Percentiles rank a stretch among this genome's conserved stretches.
Conservation (phyloP, 1,140 invertebrate species). For the Acromyrmex heyeri region DNA sequence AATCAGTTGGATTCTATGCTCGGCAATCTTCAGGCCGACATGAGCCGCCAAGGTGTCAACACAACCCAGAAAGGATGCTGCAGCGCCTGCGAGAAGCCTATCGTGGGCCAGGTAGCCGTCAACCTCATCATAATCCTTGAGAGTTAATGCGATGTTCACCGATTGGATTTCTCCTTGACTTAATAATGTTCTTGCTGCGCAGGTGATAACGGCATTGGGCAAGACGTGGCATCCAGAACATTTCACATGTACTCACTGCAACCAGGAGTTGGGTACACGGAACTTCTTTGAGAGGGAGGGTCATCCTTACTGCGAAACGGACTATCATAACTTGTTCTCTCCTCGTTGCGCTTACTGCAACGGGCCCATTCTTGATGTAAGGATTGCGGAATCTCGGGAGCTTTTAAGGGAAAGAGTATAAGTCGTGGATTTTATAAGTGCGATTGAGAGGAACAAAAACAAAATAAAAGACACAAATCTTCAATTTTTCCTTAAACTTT, state of each 20-base stretch:
- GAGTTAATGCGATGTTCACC: neutral
- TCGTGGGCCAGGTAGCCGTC: slow-evolving; percentile 95
- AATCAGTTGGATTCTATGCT: slow-evolving; percentile 97
- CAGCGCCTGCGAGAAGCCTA: slow-evolving; percentile 98
- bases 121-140: neutral
- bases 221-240: slow-evolving; percentile 99
- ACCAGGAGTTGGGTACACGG: slow-evolving; percentile 97
- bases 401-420: slow-evolving; percentile 21
- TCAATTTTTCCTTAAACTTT: neutral
- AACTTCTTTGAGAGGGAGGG: slow-evolving; percentile 99
- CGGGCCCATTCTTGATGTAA: slow-evolving; percentile 98
- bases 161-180: neutral
- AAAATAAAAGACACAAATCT: slow-evolving; percentile 26
- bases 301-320: slow-evolving; percentile 98
- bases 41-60: slow-evolving; percentile 98
- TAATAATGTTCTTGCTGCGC: slow-evolving; percentile 60
- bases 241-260: slow-evolving; percentile 99
- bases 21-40: slow-evolving; percentile 96
- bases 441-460: neutral
- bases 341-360: slow-evolving; percentile 99
- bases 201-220: slow-evolving; percentile 97
- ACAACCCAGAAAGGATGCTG: slow-evolving; percentile 99
- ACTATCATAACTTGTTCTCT: slow-evolving; percentile 99
- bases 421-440: neutral
- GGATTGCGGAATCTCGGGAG: slow-evolving; percentile 65